Conservation (phyloP, 2,797 vertebrate genomes). For the Heliangelus exortis region DNA sequence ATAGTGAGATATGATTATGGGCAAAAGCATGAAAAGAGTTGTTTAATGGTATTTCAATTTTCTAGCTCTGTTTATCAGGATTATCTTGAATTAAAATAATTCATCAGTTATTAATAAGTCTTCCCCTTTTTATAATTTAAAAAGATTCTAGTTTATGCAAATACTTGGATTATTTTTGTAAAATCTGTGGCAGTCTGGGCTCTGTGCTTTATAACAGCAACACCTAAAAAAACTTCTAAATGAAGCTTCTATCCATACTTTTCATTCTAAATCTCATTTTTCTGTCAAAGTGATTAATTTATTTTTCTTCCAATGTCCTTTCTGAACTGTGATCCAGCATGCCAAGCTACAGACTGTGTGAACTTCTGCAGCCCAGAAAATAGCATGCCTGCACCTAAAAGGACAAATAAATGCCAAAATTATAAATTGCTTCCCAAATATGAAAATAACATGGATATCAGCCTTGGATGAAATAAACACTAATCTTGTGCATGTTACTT, state of each 20-base stretch:
- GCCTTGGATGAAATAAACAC: neutral
- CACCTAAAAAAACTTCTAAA: neutral
- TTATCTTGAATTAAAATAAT: slow-evolving; percentile 28
- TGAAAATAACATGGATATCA: neutral
- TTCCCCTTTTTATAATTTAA: neutral
- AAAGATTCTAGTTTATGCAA: neutral
- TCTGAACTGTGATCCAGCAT: neutral
- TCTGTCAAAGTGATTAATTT: neutral
- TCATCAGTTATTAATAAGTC: slow-evolving; percentile 10
- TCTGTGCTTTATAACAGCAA: neutral
- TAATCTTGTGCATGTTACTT: neutral
- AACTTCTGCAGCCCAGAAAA: neutral
- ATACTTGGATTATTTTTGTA: neutral
- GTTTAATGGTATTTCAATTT: neutral
- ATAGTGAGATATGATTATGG: neutral
- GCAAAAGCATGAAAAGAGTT: neutral
- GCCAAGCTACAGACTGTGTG: neutral
- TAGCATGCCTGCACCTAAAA: neutral
- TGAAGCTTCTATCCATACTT: neutral
- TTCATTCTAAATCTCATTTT: slow-evolving; percentile 28
- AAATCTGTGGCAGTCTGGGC: neutral
- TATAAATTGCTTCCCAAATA: neutral
- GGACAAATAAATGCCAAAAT: slow-evolving; percentile 16
- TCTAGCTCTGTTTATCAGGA: neutral
- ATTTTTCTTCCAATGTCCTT: neutral